Percentiles rank a stretch among this genome's conserved stretches.
phyloP scores from a whole-genome alignment of 2,888 invertebrate genomes.

The Hipparchia semele region DNA sequence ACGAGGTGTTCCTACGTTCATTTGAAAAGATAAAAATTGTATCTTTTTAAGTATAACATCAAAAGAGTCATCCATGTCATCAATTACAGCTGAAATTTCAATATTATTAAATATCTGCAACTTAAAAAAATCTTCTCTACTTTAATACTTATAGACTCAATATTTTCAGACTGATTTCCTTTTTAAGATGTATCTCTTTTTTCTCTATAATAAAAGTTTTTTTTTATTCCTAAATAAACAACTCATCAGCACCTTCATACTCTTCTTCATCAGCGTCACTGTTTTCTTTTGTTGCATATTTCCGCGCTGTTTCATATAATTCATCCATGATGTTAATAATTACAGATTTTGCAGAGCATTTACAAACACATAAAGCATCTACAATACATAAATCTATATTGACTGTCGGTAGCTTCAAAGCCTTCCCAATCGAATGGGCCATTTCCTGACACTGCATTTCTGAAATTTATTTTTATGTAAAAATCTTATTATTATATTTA shows the following conservation, averaged over 20 bases:
- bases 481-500: neutral
- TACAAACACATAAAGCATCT: constrained; percentile 65
- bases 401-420: constrained; percentile 68
- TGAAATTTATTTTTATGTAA: constrained; percentile 42
- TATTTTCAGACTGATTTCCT: too few relatives aligned
- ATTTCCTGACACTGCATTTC: constrained; percentile 71
- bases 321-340: constrained; percentile 60
- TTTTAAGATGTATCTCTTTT: too few relatives aligned
- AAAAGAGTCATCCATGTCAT: constrained; percentile 59
- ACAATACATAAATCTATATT: constrained; percentile 79
- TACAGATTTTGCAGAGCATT: constrained; percentile 54
- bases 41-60: constrained; percentile 63
- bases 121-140: too few relatives aligned
- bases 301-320: constrained; percentile 54
- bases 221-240: neutral
- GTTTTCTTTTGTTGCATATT: constrained; percentile 44
- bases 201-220: too few relatives aligned
- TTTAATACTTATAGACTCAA: too few relatives aligned
- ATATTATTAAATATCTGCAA: constrained; percentile 4
- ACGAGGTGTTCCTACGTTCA: constrained; percentile 60
- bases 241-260: constrained; percentile 51
- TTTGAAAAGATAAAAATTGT: constrained; percentile 56
- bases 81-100: constrained; percentile 40
- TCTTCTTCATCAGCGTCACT: constrained; percentile 46
- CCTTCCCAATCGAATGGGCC: constrained; percentile 69